Conservation (phyloP, 2,888 invertebrate genomes). For the Glaucopsyche alexis region DNA sequence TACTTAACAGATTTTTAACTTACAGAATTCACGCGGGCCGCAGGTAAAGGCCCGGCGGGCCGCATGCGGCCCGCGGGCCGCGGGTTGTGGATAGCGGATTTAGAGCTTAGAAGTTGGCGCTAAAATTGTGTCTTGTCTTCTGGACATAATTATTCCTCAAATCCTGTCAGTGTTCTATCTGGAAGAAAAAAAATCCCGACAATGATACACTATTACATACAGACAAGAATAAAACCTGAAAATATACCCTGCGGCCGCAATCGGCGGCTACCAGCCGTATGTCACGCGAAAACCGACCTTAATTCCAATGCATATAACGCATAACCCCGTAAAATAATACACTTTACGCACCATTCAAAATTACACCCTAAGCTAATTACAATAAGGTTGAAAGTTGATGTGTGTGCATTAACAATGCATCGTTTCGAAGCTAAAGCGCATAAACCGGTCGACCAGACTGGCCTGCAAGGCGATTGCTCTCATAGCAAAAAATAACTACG, state of each 20-base stretch:
- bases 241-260: constrained; percentile 53
- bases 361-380: neutral
- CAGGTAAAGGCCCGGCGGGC: too few relatives aligned
- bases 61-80: too few relatives aligned
- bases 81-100: too few relatives aligned
- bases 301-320: constrained; percentile 38
- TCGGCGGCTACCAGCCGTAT: constrained; percentile 39
- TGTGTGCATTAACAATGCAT: neutral
- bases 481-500: constrained; percentile 62
- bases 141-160: neutral
- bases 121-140: too few relatives aligned
- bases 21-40: too few relatives aligned
- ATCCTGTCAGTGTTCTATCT: neutral
- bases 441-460: constrained; percentile 70
- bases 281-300: constrained; percentile 45
- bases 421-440: constrained; percentile 40
- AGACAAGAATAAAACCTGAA: constrained; percentile 42
- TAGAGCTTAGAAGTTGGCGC: too few relatives aligned
- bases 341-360: neutral
- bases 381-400: constrained; percentile 41
- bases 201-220: constrained; percentile 13
- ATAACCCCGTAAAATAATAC: constrained; percentile 39
- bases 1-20: too few relatives aligned
- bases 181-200: constrained; percentile 3
- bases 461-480: constrained; percentile 55